These are phyloP conservation scores for Nettapus auritus DNA, from an alignment of 2,113 vertebrate genomes.

Conservation along the genomic window DNA sequence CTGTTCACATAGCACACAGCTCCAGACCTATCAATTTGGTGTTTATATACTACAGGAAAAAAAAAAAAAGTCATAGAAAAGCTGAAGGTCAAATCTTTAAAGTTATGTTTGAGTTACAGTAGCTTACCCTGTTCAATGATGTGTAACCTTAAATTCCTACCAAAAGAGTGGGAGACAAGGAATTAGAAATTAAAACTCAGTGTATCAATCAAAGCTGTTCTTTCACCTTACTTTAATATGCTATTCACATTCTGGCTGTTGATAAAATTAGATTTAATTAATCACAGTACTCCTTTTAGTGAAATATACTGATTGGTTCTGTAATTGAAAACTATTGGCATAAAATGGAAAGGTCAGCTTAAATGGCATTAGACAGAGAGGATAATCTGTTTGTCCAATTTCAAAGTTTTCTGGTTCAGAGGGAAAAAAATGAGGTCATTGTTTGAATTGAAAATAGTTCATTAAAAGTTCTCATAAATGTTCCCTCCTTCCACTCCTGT, in stretches of 20 bases:
- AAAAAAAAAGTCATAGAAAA: neutral
- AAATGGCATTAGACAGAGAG: slow-evolving; percentile 12
- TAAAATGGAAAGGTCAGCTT: slow-evolving; percentile 45
- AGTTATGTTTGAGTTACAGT: neutral
- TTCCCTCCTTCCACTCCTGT: neutral
- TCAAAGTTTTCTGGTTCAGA: neutral
- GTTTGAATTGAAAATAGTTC: slow-evolving; percentile 11
- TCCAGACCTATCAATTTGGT: neutral
- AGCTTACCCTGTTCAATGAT: neutral
- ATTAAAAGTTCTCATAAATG: neutral
- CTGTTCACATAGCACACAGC: neutral
- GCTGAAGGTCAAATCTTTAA: slow-evolving; percentile 4
- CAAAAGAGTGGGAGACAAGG: neutral
- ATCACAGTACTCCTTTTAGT: slow-evolving; percentile 42
- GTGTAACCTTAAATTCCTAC: slow-evolving; percentile 35
- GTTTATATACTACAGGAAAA: neutral
- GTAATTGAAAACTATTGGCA: slow-evolving; percentile 53
- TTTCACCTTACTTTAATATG: slow-evolving; percentile 41
- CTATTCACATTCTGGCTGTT: slow-evolving; percentile 45
- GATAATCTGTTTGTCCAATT: slow-evolving; percentile 22
- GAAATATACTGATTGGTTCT: slow-evolving; percentile 36
- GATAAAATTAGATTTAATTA: slow-evolving; percentile 65
- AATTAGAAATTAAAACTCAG: slow-evolving; percentile 29
- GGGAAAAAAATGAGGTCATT: neutral
- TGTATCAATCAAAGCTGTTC: slow-evolving; percentile 42